Evolutionary conservation across 1,140 invertebrate species (phyloP), one percentile per base, ranked within the genome.

Genomic region (Alviniconcha marisindica): DNA sequence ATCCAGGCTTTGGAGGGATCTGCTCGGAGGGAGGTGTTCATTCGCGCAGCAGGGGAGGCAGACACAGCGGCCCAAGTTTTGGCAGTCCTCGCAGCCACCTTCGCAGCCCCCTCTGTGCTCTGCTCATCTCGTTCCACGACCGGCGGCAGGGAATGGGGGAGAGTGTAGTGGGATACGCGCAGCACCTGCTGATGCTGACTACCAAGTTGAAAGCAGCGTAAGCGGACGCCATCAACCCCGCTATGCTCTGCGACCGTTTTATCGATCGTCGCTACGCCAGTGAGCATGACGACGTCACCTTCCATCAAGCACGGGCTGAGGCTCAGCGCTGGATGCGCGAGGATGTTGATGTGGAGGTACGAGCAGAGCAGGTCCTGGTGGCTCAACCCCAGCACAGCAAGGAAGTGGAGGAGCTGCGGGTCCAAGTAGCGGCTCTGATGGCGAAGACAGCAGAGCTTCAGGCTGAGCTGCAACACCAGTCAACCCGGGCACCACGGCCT

Each of bases 261-360:
- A 33, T 24, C 5, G 31, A 38, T 38, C 28, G 66, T 12, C 66
- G 31, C 12, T 33, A 71, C 31, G 28, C 66, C 31, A 33, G 66
- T 36, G 66, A 38, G 10, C 0, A 10, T 24, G 12, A 33, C 0
- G 31, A 71, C 31, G 7, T 5, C 66, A 15, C 36, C 36, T 5
- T 3, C 12, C 7, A 33, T 36, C 0, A 24, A 10, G 10, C 10
- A 4, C 0, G 4, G 36, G 66, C n/a, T n/a, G 66, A 71, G 66
- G 66, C 66, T 10, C 66, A 71, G 66, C 28, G 66, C 10, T 71
- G 66, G 66, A 71, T 71, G 66, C 28, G 66, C 1, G 66, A 71
- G 31, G 66, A 71, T 15, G 31, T 21, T 28, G 18, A n/a, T 7
- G 12, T 28, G 0, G 12, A 60, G 7, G 14, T n/a, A 18, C 21